Evolutionary conservation across 2,797 vertebrate genomes (phyloP), one percentile per base, ranked within the genome.

Genomic region (Myotis daubentonii): DNA sequence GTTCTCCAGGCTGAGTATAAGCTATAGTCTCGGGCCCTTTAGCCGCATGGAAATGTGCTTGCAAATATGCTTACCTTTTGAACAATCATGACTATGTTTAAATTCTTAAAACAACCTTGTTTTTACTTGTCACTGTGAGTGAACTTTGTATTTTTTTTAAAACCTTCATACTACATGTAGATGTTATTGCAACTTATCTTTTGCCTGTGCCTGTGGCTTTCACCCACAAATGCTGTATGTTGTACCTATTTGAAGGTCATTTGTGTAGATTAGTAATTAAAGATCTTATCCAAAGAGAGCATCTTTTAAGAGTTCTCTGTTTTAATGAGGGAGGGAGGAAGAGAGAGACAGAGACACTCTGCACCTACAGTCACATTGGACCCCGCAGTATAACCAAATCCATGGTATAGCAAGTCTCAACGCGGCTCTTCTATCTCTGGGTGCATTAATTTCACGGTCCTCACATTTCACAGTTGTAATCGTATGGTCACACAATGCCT

Each of bases 81-180:
- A 93, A 70, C 44, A 53, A 62, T 96, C 92, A 71, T 92, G 93
- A 65, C 57, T 88, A 1, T 85, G 65, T 93, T 87, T 94, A 84
- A 92, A 47, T 85, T 92, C 76, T 94, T 93, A 57, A 94, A 91
- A 81, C 47, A 94, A 79, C 49, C 7, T 90, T 94, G 93, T 96
- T 91, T 96, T 93, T 78, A 94, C 78, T 89, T 95, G 85, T 93
- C 57, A 89, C 86, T 88, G 65, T 95, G 92, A 96, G 90, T 94
- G 93, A 87, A 94, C 96, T 96, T 93, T 97, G 94, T 97, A 94
- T 95, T 90, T 95, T 96, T 96, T 93, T 96, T 44, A 15, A 81
- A 92, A 72, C 47, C 20, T 68, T 90, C 79, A 71, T 20, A 57
- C 41, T 94, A 53, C 60, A 22, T 97, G 81, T 89, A 93, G 85